Base-by-base conservation (phyloP, 2,113 vertebrate genomes). In the Sturnira hondurensis region DNA sequence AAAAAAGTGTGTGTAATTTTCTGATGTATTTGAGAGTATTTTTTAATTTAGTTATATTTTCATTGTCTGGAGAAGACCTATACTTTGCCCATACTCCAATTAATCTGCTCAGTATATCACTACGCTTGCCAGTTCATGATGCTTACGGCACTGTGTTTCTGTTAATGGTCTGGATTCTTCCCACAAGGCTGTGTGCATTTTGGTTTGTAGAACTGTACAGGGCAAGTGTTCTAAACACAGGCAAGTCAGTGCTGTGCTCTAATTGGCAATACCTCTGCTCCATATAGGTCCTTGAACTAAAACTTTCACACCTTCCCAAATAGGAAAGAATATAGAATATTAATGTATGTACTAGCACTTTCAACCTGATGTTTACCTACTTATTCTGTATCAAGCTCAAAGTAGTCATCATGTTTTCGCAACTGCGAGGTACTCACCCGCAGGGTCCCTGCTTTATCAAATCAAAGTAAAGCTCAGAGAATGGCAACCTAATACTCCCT, bases 111-210 rank as follows among this genome's bases (percentile, higher is more conserved):
- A 11, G 1, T 80, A 17, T 63, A 4, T 74, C 81, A 65, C 33
- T 88, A 28, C 14, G 65, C 61, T 70, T 68, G 47, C n/a, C 85
- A 78, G 14, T 11, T 67, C 28, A 28, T 24, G 20, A 52, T 36
- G 65, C 70, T 90, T 71, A 73, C 70, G 71, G 67, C 54, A 43
- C 28, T 28, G 63, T 56, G 5, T 86, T 70, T 80, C n/a, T 91
- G 77, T 47, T 93, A 56, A 90, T 85, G 16, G 81, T 36, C 88
- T 94, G 61, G 70, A 82, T 81, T 88, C 54, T 95, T 95, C 65
- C 61, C 45, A 22, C 19, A n/a, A 11, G 71, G 85, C 56, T 65
- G 78, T 97, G 68, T 93, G 47, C n/a, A 4, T 86, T 91, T 61
- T 28, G 70, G 28, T 41, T 82, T 89, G 54, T 94, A 89, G 76